phyloP scores from a whole-genome alignment of 2,113 vertebrate species.

The Conger conger region DNA sequence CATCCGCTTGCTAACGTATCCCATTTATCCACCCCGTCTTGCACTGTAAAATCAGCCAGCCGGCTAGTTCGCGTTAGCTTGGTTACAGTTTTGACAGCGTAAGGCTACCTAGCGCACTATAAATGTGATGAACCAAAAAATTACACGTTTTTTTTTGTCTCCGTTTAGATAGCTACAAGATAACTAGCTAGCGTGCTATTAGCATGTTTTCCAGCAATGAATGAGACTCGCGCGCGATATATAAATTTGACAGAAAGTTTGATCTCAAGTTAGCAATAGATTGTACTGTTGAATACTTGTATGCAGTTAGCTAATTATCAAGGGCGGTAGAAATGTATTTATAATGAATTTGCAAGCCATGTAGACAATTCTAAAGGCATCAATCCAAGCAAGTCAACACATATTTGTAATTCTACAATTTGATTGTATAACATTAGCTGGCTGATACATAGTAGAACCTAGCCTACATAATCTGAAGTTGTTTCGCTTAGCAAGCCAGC shows the following conservation, averaged over 20 bases:
- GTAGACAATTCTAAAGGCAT: neutral
- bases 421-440: neutral
- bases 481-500: neutral
- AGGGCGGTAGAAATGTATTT: neutral
- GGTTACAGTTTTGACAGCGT: neutral
- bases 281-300: neutral
- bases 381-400: neutral
- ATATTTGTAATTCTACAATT: neutral
- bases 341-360: neutral
- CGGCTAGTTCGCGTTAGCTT: neutral
- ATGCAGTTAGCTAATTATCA: neutral
- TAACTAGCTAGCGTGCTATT: neutral
- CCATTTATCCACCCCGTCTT: neutral
- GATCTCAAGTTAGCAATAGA: neutral
- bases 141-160: neutral
- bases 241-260: neutral
- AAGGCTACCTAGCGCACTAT: neutral
- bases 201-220: neutral
- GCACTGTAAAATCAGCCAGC: neutral
- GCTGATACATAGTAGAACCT: neutral
- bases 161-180: neutral
- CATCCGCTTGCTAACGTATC: neutral
- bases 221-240: neutral
- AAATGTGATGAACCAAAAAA: neutral
- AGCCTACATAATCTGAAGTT: neutral